These are phyloP conservation scores for Polypedilum vanderplanki DNA, from an alignment of 1,140 invertebrate genomes.

Conservation along the genomic window DNA sequence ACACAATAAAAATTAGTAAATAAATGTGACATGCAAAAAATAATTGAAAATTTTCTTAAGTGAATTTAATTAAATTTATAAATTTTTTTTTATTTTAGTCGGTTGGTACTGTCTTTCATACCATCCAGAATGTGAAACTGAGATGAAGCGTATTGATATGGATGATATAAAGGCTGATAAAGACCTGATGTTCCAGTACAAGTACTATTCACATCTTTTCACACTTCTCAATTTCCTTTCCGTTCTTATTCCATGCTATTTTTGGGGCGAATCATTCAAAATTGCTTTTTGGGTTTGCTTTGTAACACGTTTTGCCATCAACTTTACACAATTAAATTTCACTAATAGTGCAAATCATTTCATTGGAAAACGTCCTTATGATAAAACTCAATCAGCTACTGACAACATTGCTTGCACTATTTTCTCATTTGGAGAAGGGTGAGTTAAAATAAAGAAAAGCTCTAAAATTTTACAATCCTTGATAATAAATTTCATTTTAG, in stretches of 20 bases:
- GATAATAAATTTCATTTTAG: background rate
- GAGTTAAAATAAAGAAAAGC: background rate
- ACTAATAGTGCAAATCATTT: constrained; percentile 49
- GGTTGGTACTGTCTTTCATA: constrained; percentile 12
- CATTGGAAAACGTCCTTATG: background rate
- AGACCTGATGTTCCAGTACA: constrained; percentile 64
- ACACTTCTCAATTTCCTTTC: constrained; percentile 80
- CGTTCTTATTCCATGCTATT: constrained; percentile 69
- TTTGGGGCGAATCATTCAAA: constrained; percentile 73
- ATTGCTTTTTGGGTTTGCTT: constrained; percentile 70
- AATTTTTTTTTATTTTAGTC: background rate
- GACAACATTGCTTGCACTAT: constrained; percentile 57
- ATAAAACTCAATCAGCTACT: constrained; percentile 51
- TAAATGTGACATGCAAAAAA: too few species aligned
- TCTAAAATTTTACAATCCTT: background rate
- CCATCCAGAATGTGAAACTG: constrained; percentile 53
- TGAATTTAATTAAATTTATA: too few species aligned
- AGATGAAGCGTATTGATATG: constrained; percentile 61
- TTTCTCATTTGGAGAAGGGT: constrained; percentile 70
- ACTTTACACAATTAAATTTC: constrained; percentile 53
- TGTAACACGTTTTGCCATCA: constrained; percentile 67
- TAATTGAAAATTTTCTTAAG: too few species aligned
- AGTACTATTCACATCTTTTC: constrained; percentile 70
- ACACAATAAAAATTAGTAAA: too few species aligned
- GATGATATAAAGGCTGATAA: constrained; percentile 63